Evolutionary conservation across 2,113 vertebrate genomes (phyloP), one percentile per base, ranked within the genome.

Genomic region (Canis aureus): DNA sequence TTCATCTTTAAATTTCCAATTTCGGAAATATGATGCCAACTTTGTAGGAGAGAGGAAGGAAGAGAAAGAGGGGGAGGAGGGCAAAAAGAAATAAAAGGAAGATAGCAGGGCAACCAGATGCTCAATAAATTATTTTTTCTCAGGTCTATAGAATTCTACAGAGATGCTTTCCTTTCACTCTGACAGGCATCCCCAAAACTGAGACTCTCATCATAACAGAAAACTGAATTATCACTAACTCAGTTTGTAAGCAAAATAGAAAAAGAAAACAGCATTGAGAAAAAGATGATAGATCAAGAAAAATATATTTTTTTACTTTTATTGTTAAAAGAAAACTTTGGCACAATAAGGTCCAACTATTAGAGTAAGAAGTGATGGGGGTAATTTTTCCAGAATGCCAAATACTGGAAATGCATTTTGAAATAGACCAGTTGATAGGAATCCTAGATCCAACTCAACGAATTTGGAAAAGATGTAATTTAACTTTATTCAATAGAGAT

Each of bases 201-300:
- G 80, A 97, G 59, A 74, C 69, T 90, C 88, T 93, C 87, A 89
- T 87, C 74, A 78, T 90, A 97, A 96, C 73, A 59, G 81, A 95
- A 97, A 87, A 89, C 29, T 92, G 76, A 90, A 95, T 96, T 95
- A 92, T 92, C 76, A 71, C 95, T 89, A 88, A 97, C 90, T 97
- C 55, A 10, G 59, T 87, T 85, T 83, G 38, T 71, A 95, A 96
- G 80, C 83, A 51, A 94, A 89, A 89, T 94, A 93, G 49, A 86
- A 95, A 95, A 38, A 85, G 76, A 96, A 98, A 97, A 98, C 78
- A 94, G 53, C 95, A 94, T 93, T 80, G 51, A 95, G 88, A 60
- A 92, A 92, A 92, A 11, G 35, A 71, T 76, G 2, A 35, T 57
- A 69, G 35, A 9, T 62, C 64, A 90, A 95, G 90, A 76, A 91